These are phyloP conservation scores for Dendrolimus kikuchii DNA, from an alignment of 1,140 invertebrate genomes.

Conservation along the genomic window DNA sequence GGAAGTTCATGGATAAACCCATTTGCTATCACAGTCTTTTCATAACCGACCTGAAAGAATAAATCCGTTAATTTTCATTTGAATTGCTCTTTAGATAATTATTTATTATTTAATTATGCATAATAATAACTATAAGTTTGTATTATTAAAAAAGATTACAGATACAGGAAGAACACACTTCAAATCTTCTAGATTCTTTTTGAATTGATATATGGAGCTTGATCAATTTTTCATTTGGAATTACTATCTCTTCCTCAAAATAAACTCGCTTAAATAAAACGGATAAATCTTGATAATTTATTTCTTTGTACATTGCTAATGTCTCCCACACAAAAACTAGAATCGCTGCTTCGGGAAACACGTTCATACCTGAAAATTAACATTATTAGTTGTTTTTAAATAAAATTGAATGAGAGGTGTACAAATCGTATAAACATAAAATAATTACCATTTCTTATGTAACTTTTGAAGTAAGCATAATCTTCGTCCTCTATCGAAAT, in stretches of 20 bases:
- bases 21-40: too few species aligned
- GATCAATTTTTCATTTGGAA: constrained; percentile 8
- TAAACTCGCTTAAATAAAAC: constrained; percentile 16
- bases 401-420: too few species aligned
- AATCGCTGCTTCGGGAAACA: constrained; percentile 24
- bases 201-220: constrained; percentile 13
- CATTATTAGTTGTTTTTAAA: too few species aligned
- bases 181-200: constrained; percentile 21
- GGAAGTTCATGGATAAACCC: too few species aligned
- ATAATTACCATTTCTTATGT: constrained; percentile 29
- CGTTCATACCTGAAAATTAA: constrained; percentile 14
- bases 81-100: too few species aligned
- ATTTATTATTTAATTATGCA: too few species aligned
- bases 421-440: too few species aligned
- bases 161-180: constrained; percentile 12
- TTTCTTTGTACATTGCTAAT: constrained; percentile 20
- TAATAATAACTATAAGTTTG: too few species aligned
- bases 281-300: constrained; percentile 17
- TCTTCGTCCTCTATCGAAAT: constrained; percentile 33
- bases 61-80: too few species aligned
- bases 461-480: constrained; percentile 27
- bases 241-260: constrained; percentile 9
- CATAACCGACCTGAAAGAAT: too few species aligned
- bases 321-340: constrained; percentile 25
- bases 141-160: too few species aligned